Base-by-base conservation (phyloP, 2,888 invertebrate genomes). In the Erebia palarica region DNA sequence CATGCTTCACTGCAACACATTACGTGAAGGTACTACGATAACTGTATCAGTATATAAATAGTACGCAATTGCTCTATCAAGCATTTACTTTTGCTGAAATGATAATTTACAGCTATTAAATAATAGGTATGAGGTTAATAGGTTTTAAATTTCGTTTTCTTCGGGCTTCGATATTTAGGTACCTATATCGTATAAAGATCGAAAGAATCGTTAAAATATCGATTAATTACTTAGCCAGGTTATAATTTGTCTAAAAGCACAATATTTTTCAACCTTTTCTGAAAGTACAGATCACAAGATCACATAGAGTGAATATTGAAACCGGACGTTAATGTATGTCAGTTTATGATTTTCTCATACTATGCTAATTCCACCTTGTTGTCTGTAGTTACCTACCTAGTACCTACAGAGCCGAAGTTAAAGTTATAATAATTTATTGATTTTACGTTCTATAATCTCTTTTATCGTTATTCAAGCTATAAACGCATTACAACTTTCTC, bases 41-140 rank as follows among this genome's bases (percentile, higher is more conserved):
- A 44, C 63, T 61, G 61, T 61, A 61, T 61, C 63, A 21, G 18
- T 44, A 59, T 47, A 47, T 60, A 44, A 47, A 49, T 49, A 49
- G 49, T 21, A 63, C 63, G 47, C 49, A 63, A 63, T 44, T 44
- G 44, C 11, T 44, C 44, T 44, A 16, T 18, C 60, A 44, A 60
- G 36, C 36, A 13, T 60, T 60, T 42, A 16, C 60, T 42, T 60
- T 16, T 60, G 11, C 36, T 16, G 36, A 42, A 8, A 42, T 16
- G 55, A 18, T 42, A 8, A 0, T 59, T 36, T 21, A 59, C n/a
- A 36, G 4, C 21, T 59, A 27, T 36, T 36, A 36, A 13, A 4
- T 59, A 14, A 36, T 8, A 59, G 2, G n/a, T 11, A 58, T 59
- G 9, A n/a, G 58, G 36, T 36, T n/a, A n/a, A n/a, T n/a, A n/a